Evolutionary conservation across 2,113 vertebrate species (phyloP), one percentile per base, ranked within the genome.

Genomic region (Corapipo altera): DNA sequence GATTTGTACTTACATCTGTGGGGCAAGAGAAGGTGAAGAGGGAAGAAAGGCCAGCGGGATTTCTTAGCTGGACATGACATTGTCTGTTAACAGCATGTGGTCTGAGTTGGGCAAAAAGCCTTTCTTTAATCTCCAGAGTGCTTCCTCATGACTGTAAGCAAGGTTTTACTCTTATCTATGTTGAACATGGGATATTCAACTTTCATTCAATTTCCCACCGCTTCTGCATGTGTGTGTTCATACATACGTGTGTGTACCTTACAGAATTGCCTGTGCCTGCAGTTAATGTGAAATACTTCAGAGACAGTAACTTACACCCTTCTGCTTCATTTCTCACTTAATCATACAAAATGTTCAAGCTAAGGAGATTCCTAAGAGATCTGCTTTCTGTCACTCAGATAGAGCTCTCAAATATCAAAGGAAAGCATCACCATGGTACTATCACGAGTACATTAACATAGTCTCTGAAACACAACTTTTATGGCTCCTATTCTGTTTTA

Each of bases 341-440:
- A 61, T 30, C 57, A 44, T 4, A 61, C 55, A 57, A 88, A 76
- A 83, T 9, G 18, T 3, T 75, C 39, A n/a, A 55, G 37, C 76
- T 70, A 71, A 84, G 52, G 55, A 78, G 86, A 87, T 65, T 93
- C 89, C 44, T 35, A 55, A 61, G 73, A 89, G 84, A 89, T 84
- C 93, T 95, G 93, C 57, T 89, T 85, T 92, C 61, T 94, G 80
- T 93, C 89, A 75, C 86, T 78, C 61, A 81, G 61, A 84, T 0
- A 67, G 80, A 91, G 48, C 65, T 48, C 35, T 89, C 35, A 24
- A 87, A 86, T 75, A 93, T 92, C 91, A 92, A 95, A 95, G 89
- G 61, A 67, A 92, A 79, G 49, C 66, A 74, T 55, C 69, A 59
- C 37, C 41, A 41, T 9, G 33, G 92, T 89, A 77, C 59, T 55